Evolutionary conservation across 2,888 invertebrate species (phyloP).

Genomic region (Fragum sueziense): DNA sequence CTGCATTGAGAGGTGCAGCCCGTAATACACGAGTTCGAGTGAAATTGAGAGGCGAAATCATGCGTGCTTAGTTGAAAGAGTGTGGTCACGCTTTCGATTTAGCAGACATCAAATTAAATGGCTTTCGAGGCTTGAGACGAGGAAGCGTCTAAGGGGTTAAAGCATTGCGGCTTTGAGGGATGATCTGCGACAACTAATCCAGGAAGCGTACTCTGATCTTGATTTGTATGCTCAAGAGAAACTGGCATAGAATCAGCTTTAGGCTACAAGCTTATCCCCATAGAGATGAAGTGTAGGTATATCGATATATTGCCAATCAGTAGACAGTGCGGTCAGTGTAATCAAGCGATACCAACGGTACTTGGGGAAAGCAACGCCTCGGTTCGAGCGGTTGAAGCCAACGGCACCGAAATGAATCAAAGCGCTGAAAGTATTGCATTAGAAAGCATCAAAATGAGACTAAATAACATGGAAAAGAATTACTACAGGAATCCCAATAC

Average conservation of each 20-base stretch:
- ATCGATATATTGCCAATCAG: slow-evolving; percentile 49
- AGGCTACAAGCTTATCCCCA: slow-evolving; percentile 35
- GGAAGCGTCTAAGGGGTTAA: slow-evolving; percentile 11
- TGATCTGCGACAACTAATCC: slow-evolving; percentile 22
- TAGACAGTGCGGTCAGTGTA: slow-evolving; percentile 45
- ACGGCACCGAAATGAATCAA: neutral
- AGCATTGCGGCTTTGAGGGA: slow-evolving; percentile 23
- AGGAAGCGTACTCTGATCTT: slow-evolving; percentile 31
- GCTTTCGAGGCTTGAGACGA: slow-evolving; percentile 24
- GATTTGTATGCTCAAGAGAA: slow-evolving; percentile 30
- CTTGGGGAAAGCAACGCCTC: slow-evolving; percentile 30
- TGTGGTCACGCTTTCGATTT: slow-evolving; percentile 37
- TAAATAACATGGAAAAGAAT: slow-evolving; percentile 14
- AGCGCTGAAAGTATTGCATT: neutral
- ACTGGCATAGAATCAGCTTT: slow-evolving; percentile 32
- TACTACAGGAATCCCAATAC: neutral
- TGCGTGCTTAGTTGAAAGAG: neutral
- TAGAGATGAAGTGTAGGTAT: slow-evolving; percentile 54
- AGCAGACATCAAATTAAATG: slow-evolving; percentile 21
- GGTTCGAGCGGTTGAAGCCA: slow-evolving; percentile 25
- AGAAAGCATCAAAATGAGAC: neutral
- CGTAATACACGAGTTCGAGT: slow-evolving; percentile 11
- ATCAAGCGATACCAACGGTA: slow-evolving; percentile 52
- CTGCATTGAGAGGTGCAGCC: slow-evolving; percentile 31
- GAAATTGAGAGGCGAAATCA: slow-evolving; percentile 25